Conservation (phyloP, 2,797 vertebrate species). For the Ambastaia sidthimunki region DNA sequence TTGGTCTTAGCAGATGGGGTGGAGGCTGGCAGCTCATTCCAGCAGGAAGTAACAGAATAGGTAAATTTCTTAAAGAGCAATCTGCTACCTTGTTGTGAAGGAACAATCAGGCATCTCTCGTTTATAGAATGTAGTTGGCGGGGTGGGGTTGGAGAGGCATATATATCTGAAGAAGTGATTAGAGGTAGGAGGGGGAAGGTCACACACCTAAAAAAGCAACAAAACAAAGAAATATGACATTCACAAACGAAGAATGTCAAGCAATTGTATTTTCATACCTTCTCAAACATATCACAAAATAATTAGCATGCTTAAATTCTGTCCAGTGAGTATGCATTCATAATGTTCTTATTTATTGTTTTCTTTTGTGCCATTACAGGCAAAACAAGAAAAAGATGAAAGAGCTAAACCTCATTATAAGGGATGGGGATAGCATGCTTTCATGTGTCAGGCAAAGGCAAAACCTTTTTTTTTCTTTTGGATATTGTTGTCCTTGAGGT, state of each 20-base stretch:
- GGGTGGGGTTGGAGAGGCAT: too few relatives aligned
- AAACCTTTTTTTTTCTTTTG: neutral
- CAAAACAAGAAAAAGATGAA: neutral
- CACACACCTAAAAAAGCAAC: neutral
- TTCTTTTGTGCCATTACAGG: slow-evolving; percentile 12
- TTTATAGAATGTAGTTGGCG: too few relatives aligned
- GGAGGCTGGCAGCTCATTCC: too few relatives aligned
- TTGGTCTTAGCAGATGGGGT: too few relatives aligned
- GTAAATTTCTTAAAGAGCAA: too few relatives aligned
- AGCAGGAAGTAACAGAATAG: too few relatives aligned
- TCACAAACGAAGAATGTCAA: neutral
- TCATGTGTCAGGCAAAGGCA: slow-evolving; percentile 20
- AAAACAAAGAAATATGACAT: neutral
- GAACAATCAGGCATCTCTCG: too few relatives aligned
- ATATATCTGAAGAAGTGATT: too few relatives aligned
- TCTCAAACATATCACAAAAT: neutral
- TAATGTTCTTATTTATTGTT: neutral
- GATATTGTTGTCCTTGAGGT: neutral
- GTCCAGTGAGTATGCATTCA: slow-evolving; percentile 3
- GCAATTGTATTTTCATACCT: neutral
- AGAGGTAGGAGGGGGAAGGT: too few relatives aligned
- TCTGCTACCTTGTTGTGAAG: too few relatives aligned
- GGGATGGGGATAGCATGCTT: neutral
- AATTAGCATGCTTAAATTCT: slow-evolving; percentile 14
- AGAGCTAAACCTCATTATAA: slow-evolving; percentile 8